Base-by-base conservation (phyloP, 2,113 vertebrate genomes). In the Hymenochirus boettgeri region DNA sequence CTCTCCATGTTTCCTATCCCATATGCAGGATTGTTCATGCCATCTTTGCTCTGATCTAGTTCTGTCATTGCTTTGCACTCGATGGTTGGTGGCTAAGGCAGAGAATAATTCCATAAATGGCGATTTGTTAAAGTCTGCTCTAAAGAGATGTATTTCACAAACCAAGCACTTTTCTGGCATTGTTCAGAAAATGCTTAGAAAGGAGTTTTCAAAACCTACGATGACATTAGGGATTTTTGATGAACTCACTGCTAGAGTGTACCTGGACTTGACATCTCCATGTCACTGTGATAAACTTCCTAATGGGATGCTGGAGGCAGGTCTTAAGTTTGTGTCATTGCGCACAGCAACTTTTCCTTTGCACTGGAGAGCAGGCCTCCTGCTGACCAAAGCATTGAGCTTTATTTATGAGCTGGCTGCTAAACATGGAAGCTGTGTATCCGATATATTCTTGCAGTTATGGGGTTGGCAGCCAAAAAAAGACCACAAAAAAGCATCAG, bases 51-150 rank as follows among this genome's bases (percentile, higher is more conserved):
- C 79, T 0, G 90, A 91, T 60, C 83, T 86, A 1, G 56, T 72
- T 0, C 81, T 97, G 65, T 86, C 84, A 0, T 78, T 75, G 0
- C 75, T 89, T 61, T 86, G 88, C 55, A 85, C 90, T 24, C 85
- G 74, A 58, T 98, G 94, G 95, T 79, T 86, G 0, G 72, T 90
- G 7, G 70, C 76, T 22, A 81, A 76, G 0, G 90, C 88, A 0
- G 74, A 79, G 19, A 42, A 80, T 3, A 65, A 13, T 4, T 50
- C 63, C 0, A 70, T 77, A 7, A 73, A 72, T 29, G 37, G 79
- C 24, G 77, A 74, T 1, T 83, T 93, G 27, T 74, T 90, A 4
- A 69, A 26, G 1, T 53, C 72, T 0, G 39, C 77, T 23, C 75
- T 92, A 21, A 71, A 71, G 0, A 82, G 87, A 2, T 92, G 89